Base-by-base conservation (phyloP, 2,888 invertebrate species). In the Autographa pulchrina region DNA sequence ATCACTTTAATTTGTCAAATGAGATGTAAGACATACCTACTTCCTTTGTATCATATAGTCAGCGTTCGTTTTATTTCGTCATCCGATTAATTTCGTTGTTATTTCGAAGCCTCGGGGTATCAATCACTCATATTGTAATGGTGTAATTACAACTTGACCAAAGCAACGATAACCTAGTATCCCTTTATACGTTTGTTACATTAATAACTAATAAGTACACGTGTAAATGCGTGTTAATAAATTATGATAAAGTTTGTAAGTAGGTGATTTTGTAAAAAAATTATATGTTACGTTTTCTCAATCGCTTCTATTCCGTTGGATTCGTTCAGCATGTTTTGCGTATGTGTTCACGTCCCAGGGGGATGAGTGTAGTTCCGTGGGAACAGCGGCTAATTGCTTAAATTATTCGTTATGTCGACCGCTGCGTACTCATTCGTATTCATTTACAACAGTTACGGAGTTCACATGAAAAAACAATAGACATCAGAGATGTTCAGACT, bases 331-430 rank as follows among this genome's bases (percentile, higher is more conserved):
- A 80, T 84, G 84, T 83, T 82, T 75, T 73, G 83, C 78, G 78
- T 81, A 79, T 77, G 74, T 65, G 74, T 87, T 86, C 78, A 82
- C 85, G 86, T 91, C 93, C 88, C 93, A 70, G 87, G 92, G 92
- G 93, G 83, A 92, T 89, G 85, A 72, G 74, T 77, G 81, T 68
- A 81, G 84, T 88, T 90, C 85, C 94, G 94, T 95, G 95, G 92
- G 95, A 95, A 93, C 92, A 75, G 65, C 75, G 65, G 72, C 87
- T 94, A 94, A 95, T 94, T 94, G 93, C 90, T 91, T 92, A 89
- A 94, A 91, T 92, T 90, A 92, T 91, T 88, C 85, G 88, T 88
- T 85, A 84, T 80, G 88, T 86, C 88, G 87, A 83, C 86, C 85
- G 85, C 81, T 76, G 76, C 77, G 79, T 81, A 82, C 88, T 86